These are phyloP conservation scores for Ceratina japonica DNA, from an alignment of 1,140 invertebrate species.

Conservation along the genomic window DNA sequence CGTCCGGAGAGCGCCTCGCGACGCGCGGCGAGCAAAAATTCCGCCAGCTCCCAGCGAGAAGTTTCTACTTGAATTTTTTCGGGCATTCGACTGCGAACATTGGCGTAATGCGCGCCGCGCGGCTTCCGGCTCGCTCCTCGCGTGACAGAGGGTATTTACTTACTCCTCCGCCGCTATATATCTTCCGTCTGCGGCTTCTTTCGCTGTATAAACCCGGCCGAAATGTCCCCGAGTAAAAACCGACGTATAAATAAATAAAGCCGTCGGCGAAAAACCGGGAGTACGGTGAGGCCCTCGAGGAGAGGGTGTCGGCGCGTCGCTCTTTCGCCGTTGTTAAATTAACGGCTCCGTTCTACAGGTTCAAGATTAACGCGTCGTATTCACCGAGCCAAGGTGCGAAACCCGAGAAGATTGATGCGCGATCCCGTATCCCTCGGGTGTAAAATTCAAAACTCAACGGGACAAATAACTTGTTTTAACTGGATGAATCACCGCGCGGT, in stretches of 20 bases:
- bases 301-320: neutral
- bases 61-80: neutral
- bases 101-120: slow-evolving; percentile 1
- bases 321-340: slow-evolving; percentile 1
- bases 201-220: neutral
- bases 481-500: neutral
- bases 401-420: slow-evolving; percentile 25
- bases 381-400: slow-evolving; percentile 1
- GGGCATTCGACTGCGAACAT: neutral
- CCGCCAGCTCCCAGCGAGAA: neutral
- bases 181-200: neutral
- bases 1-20: neutral
- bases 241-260: slow-evolving; percentile 14
- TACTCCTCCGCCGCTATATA: neutral
- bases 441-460: slow-evolving; percentile 23
- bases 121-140: slow-evolving; percentile 5
- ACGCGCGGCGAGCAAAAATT: slow-evolving; percentile 1
- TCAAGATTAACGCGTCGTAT: slow-evolving; percentile 18
- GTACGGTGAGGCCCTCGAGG: no score
- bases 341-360: neutral
- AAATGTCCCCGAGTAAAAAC: neutral
- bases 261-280: neutral
- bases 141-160: slow-evolving; percentile 13
- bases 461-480: slow-evolving; percentile 8
- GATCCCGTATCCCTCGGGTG: neutral